Evolutionary conservation across 92 coral and sea anemone species (phyloP).

Genomic region (Phymanthus crucifer): DNA sequence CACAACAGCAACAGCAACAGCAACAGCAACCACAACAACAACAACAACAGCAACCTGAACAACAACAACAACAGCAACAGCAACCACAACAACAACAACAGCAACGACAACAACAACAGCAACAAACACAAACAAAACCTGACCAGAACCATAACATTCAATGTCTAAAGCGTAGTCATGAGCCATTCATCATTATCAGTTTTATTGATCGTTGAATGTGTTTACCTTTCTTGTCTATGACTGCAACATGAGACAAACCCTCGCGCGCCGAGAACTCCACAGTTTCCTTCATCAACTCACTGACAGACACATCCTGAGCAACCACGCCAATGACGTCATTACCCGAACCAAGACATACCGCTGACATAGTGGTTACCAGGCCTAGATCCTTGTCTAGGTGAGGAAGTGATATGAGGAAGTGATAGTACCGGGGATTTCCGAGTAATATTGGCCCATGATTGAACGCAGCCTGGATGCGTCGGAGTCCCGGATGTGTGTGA

Average conservation of each 20-base stretch:
- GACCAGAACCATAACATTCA: too few species aligned
- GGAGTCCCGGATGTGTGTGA: not conserved
- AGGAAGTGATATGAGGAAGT: slow-evolving; percentile 40
- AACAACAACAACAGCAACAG: too few species aligned
- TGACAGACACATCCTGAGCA: slow-evolving; percentile 61
- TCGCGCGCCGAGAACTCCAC: slow-evolving; percentile 29
- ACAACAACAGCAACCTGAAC: too few species aligned
- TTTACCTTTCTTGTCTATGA: slow-evolving; percentile 52
- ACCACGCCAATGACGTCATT: slow-evolving; percentile 57
- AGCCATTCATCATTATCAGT: too few species aligned
- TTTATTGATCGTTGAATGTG: too few species aligned
- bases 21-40: too few species aligned
- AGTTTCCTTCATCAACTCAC: slow-evolving; percentile 51
- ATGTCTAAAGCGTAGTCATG: too few species aligned
- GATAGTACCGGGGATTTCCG: slow-evolving; percentile 1
- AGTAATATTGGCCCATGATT: slow-evolving; percentile 3
- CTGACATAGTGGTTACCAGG: slow-evolving; percentile 49
- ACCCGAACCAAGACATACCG: slow-evolving; percentile 42
- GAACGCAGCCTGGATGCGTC: not conserved
- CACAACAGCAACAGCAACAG: too few species aligned
- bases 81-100: too few species aligned
- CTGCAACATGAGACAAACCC: slow-evolving; percentile 26
- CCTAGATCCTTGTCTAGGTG: slow-evolving; percentile 41
- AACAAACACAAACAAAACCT: not conserved
- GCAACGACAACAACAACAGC: too few species aligned